These are phyloP conservation scores for human DNA, from an alignment of 2,113 vertebrate species.

Conservation along the genomic window GRCh38 chr15:96471501-96472000, in stretches of 20 bases:
- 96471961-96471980: too few relatives aligned
- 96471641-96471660: not conserved
- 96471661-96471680: not conserved
- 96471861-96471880: too few relatives aligned
- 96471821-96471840: not conserved
- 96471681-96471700: not conserved
- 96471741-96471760: not conserved
- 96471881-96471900: too few relatives aligned
- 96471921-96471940: too few relatives aligned
- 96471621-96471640: not conserved
- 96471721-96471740: not conserved
- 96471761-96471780: not conserved
- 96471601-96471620: not conserved
- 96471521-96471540: not conserved
- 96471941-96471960: too few relatives aligned
- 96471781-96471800: not conserved
- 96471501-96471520: not conserved
- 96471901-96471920: too few relatives aligned
- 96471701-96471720: not conserved
- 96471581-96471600: not conserved
- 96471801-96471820: not conserved
- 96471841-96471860: too few relatives aligned
- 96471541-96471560: not conserved
- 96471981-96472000: not conserved
- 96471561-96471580: not conserved